Conservation (phyloP, 1,140 invertebrate genomes). For the Pollicipes pollicipes region DNA sequence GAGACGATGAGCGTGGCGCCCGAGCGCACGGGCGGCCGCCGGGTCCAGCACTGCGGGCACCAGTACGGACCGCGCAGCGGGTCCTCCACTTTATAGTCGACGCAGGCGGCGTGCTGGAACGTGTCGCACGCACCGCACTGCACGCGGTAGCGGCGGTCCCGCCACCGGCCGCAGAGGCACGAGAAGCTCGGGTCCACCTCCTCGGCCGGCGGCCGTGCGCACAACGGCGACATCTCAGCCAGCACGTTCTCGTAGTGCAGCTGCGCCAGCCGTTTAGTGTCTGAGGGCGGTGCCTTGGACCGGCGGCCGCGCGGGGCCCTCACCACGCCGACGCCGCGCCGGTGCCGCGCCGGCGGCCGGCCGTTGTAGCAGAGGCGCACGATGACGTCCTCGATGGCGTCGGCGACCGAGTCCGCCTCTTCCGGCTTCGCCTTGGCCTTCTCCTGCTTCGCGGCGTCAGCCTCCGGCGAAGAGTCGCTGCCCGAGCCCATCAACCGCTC, state of each 20-base stretch:
- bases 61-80: slow-evolving; percentile 27
- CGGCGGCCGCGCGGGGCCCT: too few relatives aligned
- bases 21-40: slow-evolving; percentile 32
- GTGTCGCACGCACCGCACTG: slow-evolving; percentile 37
- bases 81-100: slow-evolving; percentile 32
- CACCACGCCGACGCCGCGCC: not conserved
- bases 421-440: too few relatives aligned
- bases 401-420: not conserved
- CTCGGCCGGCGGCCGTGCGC: not conserved
- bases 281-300: too few relatives aligned
- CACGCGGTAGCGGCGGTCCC: slow-evolving; percentile 21
- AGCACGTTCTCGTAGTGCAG: not conserved
- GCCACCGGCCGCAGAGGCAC: not conserved
- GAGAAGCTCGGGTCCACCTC: not conserved
- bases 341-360: not conserved
- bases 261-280: not conserved
- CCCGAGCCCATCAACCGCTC: too few relatives aligned
- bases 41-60: slow-evolving; percentile 45
- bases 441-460: too few relatives aligned
- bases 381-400: slow-evolving; percentile 10
- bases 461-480: too few relatives aligned
- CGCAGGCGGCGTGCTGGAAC: slow-evolving; percentile 41
- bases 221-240: not conserved
- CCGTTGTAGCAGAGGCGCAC: slow-evolving; percentile 9
- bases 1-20: slow-evolving; percentile 54